phyloP scores from a whole-genome alignment of 2,113 vertebrate genomes.

The Zosterops borbonicus region DNA sequence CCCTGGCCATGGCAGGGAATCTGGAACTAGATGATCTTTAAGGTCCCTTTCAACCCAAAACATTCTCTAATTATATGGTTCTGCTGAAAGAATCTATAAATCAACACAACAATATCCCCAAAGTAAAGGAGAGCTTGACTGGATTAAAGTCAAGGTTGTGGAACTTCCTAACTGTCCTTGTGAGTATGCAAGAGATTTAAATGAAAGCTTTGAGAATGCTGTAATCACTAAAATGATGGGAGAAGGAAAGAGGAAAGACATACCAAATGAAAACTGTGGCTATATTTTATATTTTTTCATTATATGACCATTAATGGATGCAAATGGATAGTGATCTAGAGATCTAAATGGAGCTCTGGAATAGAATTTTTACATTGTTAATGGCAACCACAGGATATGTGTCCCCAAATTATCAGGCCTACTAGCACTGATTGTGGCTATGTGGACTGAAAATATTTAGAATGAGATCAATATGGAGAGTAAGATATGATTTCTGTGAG shows the following conservation, averaged over 20 bases:
- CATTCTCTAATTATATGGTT: background rate
- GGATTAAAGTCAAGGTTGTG: background rate
- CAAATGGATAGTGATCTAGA: background rate
- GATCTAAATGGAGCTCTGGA: background rate
- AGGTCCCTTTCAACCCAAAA: background rate
- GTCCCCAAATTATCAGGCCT: background rate
- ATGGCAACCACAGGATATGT: background rate
- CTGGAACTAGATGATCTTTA: background rate
- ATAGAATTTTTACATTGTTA: background rate
- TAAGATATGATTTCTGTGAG: background rate
- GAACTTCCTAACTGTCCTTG: background rate
- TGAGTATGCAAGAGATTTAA: background rate
- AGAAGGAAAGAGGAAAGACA: background rate
- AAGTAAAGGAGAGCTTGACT: background rate
- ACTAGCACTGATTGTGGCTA: background rate
- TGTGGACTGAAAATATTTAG: background rate
- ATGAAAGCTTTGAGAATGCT: background rate
- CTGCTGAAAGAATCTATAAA: background rate
- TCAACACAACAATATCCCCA: background rate
- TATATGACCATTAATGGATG: background rate
- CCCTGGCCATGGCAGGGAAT: fast-evolving
- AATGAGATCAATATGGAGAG: background rate
- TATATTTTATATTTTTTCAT: background rate
- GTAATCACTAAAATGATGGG: background rate
- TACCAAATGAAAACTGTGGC: background rate